These are phyloP conservation scores for Gallinago media DNA, from an alignment of 2,113 vertebrate genomes.

Conservation along the genomic window DNA sequence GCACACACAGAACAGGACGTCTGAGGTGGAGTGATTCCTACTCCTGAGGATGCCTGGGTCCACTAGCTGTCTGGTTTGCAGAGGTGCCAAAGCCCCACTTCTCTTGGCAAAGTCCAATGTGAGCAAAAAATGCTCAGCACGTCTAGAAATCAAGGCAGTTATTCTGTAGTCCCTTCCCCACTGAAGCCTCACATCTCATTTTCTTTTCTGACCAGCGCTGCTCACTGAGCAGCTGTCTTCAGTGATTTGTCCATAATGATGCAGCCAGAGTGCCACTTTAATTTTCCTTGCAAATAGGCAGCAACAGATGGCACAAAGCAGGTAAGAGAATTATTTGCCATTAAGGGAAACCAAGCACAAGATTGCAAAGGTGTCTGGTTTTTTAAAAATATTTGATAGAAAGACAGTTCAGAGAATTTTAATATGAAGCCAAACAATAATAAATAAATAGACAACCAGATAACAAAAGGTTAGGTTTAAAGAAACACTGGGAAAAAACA, in stretches of 20 bases:
- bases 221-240: background rate
- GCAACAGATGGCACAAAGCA: slow-evolving; percentile 7
- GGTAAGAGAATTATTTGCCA: background rate
- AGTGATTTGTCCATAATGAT: background rate
- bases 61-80: background rate
- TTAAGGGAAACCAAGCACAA: background rate
- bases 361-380: background rate
- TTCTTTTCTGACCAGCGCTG: background rate
- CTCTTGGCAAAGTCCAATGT: background rate
- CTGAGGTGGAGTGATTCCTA: background rate
- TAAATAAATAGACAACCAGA: background rate
- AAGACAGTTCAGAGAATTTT: background rate
- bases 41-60: rapidly evolving
- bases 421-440: background rate
- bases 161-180: background rate
- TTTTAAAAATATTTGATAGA: background rate
- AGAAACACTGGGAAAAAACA: background rate
- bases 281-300: background rate
- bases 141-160: background rate
- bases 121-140: background rate
- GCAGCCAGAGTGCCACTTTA: background rate
- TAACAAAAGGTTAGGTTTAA: background rate
- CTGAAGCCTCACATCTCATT: background rate
- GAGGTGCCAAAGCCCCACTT: background rate
- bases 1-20: background rate